Conservation (phyloP, 2,888 invertebrate genomes). For the Psylliodes chrysocephalus region DNA sequence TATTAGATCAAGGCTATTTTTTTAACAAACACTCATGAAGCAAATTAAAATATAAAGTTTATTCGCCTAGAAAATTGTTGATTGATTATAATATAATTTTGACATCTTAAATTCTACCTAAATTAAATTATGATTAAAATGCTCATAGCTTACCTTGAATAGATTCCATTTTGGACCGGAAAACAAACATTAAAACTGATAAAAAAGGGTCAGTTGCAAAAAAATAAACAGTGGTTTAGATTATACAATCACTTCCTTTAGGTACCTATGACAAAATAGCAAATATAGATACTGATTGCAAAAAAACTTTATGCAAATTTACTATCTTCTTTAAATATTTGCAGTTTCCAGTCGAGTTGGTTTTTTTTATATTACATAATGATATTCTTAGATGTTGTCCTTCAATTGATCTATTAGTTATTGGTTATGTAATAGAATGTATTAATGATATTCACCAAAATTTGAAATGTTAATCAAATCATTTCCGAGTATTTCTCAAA, state of each 20-base stretch:
- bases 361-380: not conserved
- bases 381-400: not conserved
- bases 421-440: not conserved
- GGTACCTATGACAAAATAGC: not conserved
- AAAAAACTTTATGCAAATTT: not conserved
- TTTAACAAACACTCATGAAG: not conserved
- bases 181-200: too few relatives aligned
- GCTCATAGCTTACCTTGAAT: not conserved
- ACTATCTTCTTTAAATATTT: not conserved
- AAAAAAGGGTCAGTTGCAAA: too few relatives aligned
- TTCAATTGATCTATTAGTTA: not conserved
- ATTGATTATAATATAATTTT: constrained; percentile 1
- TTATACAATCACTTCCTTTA: not conserved
- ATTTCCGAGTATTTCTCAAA: too few relatives aligned
- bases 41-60: not conserved
- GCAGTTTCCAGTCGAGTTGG: not conserved
- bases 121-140: not conserved
- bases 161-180: too few relatives aligned
- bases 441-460: not conserved
- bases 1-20: not conserved
- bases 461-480: not conserved
- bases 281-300: not conserved
- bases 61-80: not conserved
- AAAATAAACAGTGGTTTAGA: too few relatives aligned
- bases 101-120: not conserved